Conservation (phyloP, 2,888 invertebrate species). For the Spodoptera littoralis region DNA sequence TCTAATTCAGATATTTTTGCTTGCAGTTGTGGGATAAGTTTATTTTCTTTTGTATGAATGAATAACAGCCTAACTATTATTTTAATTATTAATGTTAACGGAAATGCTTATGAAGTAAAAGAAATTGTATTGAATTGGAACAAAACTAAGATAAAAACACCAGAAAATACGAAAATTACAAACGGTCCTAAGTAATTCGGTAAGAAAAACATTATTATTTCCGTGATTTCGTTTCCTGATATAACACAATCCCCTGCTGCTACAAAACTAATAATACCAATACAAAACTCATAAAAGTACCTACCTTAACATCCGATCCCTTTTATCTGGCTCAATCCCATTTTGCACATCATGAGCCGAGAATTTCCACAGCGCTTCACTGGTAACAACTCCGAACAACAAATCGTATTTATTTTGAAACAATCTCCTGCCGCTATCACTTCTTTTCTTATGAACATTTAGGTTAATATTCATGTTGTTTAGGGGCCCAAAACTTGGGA, state of each 20-base stretch:
- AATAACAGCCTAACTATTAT: too few relatives aligned
- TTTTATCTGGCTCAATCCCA: slow-evolving; percentile 95
- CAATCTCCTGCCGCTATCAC: slow-evolving; percentile 89
- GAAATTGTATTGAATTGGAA: too few relatives aligned
- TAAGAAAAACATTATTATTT: too few relatives aligned
- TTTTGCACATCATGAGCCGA: slow-evolving; percentile 94
- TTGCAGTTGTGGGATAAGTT: too few relatives aligned
- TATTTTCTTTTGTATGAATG: too few relatives aligned
- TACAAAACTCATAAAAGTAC: slow-evolving; percentile 34
- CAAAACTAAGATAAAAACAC: too few relatives aligned
- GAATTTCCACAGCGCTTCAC: slow-evolving; percentile 97
- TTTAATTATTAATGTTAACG: too few relatives aligned
- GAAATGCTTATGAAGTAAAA: too few relatives aligned
- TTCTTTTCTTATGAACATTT: slow-evolving; percentile 89
- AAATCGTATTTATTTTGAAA: slow-evolving; percentile 93
- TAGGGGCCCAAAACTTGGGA: slow-evolving; percentile 90
- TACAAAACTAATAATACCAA: slow-evolving; percentile 17
- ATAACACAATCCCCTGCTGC: not conserved
- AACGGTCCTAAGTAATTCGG: too few relatives aligned
- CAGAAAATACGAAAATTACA: too few relatives aligned
- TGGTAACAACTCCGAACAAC: slow-evolving; percentile 96
- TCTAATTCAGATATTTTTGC: too few relatives aligned
- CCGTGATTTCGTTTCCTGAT: too few relatives aligned
- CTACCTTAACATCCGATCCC: slow-evolving; percentile 93
- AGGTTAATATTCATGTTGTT: slow-evolving; percentile 86